Evolutionary conservation across 2,888 invertebrate genomes (phyloP).

Genomic region (Metacarcinus magister): DNA sequence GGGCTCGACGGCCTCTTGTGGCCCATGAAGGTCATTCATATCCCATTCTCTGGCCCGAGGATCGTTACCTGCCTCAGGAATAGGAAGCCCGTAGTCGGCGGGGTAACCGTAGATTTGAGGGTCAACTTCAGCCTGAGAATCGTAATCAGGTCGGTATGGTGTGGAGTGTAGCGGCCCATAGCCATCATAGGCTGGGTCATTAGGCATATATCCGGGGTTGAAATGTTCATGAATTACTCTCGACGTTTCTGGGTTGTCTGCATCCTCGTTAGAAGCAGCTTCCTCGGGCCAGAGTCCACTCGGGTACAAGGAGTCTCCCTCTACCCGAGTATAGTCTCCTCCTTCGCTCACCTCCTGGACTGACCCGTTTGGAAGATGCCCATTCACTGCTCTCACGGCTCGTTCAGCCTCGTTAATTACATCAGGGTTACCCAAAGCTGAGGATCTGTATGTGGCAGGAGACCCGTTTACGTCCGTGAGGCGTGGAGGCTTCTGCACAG

Average conservation of each 20-base stretch:
- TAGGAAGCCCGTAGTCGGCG: slow-evolving; percentile 82
- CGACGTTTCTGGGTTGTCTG: slow-evolving; percentile 40
- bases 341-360: slow-evolving; percentile 70
- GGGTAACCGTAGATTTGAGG: slow-evolving; percentile 82
- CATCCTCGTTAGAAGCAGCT: slow-evolving; percentile 20
- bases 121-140: slow-evolving; percentile 67
- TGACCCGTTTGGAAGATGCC: slow-evolving; percentile 75
- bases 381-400: slow-evolving; percentile 76
- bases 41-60: slow-evolving; percentile 36
- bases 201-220: slow-evolving; percentile 80
- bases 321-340: slow-evolving; percentile 81
- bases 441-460: slow-evolving; percentile 61
- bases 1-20: slow-evolving; percentile 54
- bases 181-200: slow-evolving; percentile 56
- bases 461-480: slow-evolving; percentile 80
- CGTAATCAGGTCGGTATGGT: slow-evolving; percentile 64
- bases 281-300: slow-evolving; percentile 82
- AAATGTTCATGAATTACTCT: slow-evolving; percentile 78
- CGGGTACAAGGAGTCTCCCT: slow-evolving; percentile 81
- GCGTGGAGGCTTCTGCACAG: slow-evolving; percentile 82
- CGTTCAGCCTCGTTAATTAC: slow-evolving; percentile 80
- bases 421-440: slow-evolving; percentile 76
- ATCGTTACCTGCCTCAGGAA: slow-evolving; percentile 76
- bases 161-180: slow-evolving; percentile 79
- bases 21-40: slow-evolving; percentile 55